These are phyloP conservation scores for Piaya cayana DNA, from an alignment of 2,113 vertebrate genomes.

Conservation along the genomic window DNA sequence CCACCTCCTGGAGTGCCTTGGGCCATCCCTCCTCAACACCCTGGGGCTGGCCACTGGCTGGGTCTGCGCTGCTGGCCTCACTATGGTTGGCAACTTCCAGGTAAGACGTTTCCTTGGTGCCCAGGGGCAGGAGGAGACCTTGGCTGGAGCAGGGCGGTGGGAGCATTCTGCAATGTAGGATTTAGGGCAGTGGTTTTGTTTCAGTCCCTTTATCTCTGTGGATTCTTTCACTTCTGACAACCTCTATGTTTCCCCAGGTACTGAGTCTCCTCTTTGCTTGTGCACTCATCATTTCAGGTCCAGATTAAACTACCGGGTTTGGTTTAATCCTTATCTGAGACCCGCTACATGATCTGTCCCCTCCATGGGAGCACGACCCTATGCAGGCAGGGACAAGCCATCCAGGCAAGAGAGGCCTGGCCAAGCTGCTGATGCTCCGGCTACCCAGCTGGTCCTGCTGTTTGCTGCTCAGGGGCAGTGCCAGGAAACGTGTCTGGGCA, in stretches of 20 bases:
- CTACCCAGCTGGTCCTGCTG: fast-evolving
- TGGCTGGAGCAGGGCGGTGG: neutral
- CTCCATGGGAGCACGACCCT: fast-evolving
- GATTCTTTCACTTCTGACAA: neutral
- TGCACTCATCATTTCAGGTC: neutral
- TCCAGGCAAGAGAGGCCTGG: neutral
- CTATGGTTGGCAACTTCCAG: slow-evolving; percentile 89
- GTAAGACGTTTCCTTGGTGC: slow-evolving; percentile 25
- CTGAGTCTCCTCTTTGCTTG: neutral
- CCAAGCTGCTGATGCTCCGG: neutral
- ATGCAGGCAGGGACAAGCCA: fast-evolving
- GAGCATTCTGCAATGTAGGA: neutral
- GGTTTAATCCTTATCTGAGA: neutral
- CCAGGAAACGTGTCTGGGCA: neutral
- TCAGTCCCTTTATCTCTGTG: fast-evolving
- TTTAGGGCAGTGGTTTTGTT: neutral
- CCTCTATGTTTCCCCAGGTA: neutral
- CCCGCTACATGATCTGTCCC: neutral
- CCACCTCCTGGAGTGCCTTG: slow-evolving; percentile 82
- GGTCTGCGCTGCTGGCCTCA: slow-evolving; percentile 85
- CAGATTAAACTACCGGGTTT: neutral
- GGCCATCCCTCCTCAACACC: slow-evolving; percentile 83
- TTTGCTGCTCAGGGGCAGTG: neutral
- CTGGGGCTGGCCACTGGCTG: slow-evolving; percentile 80
- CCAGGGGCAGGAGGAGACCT: fast-evolving